phyloP scores from a whole-genome alignment of 2,888 invertebrate genomes.

The Drosophila prostipennis region DNA sequence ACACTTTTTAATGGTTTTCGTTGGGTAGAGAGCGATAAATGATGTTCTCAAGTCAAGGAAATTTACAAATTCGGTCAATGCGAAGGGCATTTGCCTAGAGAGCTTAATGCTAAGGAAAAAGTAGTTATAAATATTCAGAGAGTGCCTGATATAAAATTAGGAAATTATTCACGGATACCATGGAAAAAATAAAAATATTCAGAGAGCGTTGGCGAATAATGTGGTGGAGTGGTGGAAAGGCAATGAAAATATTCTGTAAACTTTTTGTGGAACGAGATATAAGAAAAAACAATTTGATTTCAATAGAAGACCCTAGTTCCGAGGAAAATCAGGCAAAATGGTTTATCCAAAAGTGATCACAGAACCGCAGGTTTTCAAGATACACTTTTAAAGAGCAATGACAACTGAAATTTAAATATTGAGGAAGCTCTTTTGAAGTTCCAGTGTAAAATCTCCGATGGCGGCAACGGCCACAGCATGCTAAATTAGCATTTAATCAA shows the following conservation, averaged over 20 bases:
- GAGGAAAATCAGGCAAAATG: background rate
- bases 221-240: background rate
- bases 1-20: slow-evolving; percentile 6
- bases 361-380: no score
- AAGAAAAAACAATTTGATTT: background rate
- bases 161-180: background rate
- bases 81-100: slow-evolving; percentile 51
- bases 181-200: slow-evolving; percentile 3
- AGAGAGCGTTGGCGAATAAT: background rate
- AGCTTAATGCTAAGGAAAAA: background rate
- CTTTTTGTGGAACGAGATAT: background rate
- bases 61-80: slow-evolving; percentile 43
- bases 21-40: slow-evolving; percentile 1
- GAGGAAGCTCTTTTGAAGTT: slow-evolving; percentile 12
- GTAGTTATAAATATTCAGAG: background rate
- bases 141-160: background rate
- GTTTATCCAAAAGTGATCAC: background rate
- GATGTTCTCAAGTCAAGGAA: background rate
- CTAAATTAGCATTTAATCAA: slow-evolving; percentile 65
- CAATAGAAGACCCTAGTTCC: background rate
- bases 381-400: background rate
- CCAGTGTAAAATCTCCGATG: slow-evolving; percentile 37
- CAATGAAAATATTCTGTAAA: background rate
- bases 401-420: slow-evolving; percentile 8
- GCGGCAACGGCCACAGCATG: slow-evolving; percentile 47